Percentiles rank a stretch among this genome's conserved stretches.
phyloP scores from a whole-genome alignment of 2,888 invertebrate genomes.

The Drosophila acutilabella region DNA sequence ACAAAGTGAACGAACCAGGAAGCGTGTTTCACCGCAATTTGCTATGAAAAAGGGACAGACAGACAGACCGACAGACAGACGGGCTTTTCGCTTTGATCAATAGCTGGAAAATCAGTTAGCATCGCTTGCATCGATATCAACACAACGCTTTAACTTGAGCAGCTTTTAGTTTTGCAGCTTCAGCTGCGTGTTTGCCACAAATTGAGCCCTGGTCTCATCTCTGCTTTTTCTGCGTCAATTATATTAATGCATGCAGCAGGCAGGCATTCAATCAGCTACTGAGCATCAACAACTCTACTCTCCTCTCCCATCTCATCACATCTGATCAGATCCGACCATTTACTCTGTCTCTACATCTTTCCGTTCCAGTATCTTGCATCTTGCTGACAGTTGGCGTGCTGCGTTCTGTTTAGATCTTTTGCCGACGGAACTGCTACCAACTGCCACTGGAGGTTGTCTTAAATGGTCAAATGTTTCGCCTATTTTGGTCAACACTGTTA shows the following conservation, averaged over 20 bases:
- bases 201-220: slow-evolving; percentile 60
- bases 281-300: slow-evolving; percentile 47
- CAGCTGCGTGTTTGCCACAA: slow-evolving; percentile 52
- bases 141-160: slow-evolving; percentile 27
- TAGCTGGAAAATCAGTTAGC: slow-evolving; percentile 76
- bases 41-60: slow-evolving; percentile 34
- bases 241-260: slow-evolving; percentile 72
- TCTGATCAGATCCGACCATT: no score
- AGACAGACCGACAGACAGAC: slow-evolving; percentile 22
- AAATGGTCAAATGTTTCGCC: slow-evolving; percentile 11
- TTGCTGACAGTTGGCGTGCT: slow-evolving; percentile 63
- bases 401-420: slow-evolving; percentile 33
- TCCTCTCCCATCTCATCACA: slow-evolving; percentile 16
- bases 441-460: slow-evolving; percentile 36
- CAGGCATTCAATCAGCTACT: slow-evolving; percentile 36
- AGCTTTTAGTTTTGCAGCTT: slow-evolving; percentile 35
- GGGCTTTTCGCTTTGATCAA: slow-evolving; percentile 64
- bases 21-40: slow-evolving; percentile 66
- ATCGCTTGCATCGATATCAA: slow-evolving; percentile 60
- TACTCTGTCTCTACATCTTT: neutral
- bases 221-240: slow-evolving; percentile 79
- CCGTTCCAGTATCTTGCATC: slow-evolving; percentile 28
- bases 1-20: slow-evolving; percentile 72
- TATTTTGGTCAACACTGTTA: slow-evolving; percentile 39
- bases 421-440: slow-evolving; percentile 49